Evolutionary conservation across 2,888 invertebrate genomes (phyloP), one percentile per base, ranked within the genome.

Genomic region (Scaptomyza tumidula): DNA sequence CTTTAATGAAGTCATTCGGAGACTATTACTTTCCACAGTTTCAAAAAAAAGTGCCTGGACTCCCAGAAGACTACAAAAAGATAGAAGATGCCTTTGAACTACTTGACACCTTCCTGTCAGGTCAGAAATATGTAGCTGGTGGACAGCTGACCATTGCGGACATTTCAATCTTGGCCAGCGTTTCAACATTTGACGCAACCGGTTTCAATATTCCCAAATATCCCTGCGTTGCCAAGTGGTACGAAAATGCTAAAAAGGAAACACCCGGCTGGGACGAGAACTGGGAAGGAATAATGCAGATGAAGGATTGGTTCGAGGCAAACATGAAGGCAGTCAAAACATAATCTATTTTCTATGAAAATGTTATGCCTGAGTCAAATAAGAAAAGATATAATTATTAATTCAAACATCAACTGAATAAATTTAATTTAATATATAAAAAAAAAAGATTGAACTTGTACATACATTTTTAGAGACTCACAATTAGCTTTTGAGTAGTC

Each of bases 81-180:
- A 93, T 96, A 29, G 94, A 94, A 31, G 94, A 94, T 1, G 95
- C 95, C 0, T 93, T 96, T 44, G 93, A 93, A 43, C 94, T 95
- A 68, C 92, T 97, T 45, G 95, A 97, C 78, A 94, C 92, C 14
- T 95, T 96, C 92, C 93, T 97, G 14, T 94, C 95, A 37, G 94
- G 94, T 0, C 94, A 95, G 79, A 93, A 94, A 58, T 97, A 94
- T 92, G 94, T 93, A 19, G 96, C 96, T 10, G 97, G 96, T 0
- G 93, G 94, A 62, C 93, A 93, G 68, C 92, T 96, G 54, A 97
- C 97, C 9, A 90, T 97, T 16, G 97, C 97, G 2, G 97, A 97
- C 91, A 93, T 96, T 43, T 92, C 94, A n/a, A 90, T 97, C 16
- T 92, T 95, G 31, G 94, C 95, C 9, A 93, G 94, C 2, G 93